These are phyloP conservation scores for Drosophila melanosoma DNA, from an alignment of 2,888 invertebrate species.

Conservation along the genomic window DNA sequence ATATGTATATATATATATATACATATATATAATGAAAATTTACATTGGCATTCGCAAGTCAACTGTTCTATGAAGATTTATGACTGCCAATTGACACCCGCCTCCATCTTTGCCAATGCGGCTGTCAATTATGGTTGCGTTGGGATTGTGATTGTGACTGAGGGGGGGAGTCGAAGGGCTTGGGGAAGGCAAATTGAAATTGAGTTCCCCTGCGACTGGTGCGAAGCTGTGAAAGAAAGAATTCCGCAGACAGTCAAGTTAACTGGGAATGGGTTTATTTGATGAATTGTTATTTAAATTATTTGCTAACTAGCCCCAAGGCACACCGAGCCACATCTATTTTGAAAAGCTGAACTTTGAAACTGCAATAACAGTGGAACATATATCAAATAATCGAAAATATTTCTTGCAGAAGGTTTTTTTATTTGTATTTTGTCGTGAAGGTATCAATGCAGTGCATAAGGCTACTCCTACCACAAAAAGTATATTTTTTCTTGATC, in stretches of 20 bases:
- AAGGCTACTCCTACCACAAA: not conserved
- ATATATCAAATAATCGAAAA: not conserved
- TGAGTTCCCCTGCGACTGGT: slow-evolving; percentile 46
- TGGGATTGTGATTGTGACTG: slow-evolving; percentile 1
- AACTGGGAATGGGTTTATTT: slow-evolving; percentile 42
- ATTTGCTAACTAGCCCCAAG: slow-evolving; percentile 18
- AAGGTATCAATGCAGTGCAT: too few relatives aligned
- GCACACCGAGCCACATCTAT: slow-evolving; percentile 10
- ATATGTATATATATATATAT: slow-evolving; percentile 63
- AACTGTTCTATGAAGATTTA: slow-evolving; percentile 78
- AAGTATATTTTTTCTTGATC: not conserved
- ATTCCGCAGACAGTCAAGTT: slow-evolving; percentile 12
- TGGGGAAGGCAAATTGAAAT: slow-evolving; percentile 46
- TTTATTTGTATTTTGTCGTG: too few relatives aligned
- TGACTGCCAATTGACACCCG: slow-evolving; percentile 72
- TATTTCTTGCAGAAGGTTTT: not conserved
- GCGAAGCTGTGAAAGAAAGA: slow-evolving; percentile 5
- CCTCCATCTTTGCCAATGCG: slow-evolving; percentile 58
- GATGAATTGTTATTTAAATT: slow-evolving; percentile 52
- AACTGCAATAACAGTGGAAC: not conserved
- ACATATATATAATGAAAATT: slow-evolving; percentile 72
- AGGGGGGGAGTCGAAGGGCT: slow-evolving; percentile 3
- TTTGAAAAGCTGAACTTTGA: slow-evolving; percentile 3
- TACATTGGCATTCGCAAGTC: slow-evolving; percentile 75
- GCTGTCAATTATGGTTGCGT: slow-evolving; percentile 36